Base-by-base conservation (phyloP, 2,888 invertebrate genomes). In the Sicus ferrugineus region DNA sequence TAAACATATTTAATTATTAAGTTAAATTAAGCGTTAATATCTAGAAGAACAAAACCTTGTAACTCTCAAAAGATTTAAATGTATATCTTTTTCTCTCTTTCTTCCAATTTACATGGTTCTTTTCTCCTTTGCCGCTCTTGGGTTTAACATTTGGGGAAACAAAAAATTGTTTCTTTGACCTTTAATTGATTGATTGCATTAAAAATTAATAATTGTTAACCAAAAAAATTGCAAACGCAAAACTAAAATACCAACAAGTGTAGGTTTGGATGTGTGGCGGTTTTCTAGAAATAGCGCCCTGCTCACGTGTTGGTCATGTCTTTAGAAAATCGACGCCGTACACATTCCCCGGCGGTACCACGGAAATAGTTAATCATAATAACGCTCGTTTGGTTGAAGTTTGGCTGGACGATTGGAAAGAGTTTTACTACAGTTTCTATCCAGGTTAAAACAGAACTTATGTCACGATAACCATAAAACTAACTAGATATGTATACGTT, bases 321-420 rank as follows among this genome's bases (percentile, higher is more conserved):
- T 97, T 97, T 90, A 93, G 97, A 86, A 96, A 96, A 89, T 94
- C 95, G 79, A 97, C 98, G 78, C 98, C 98, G 68, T 99, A 98
- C 88, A 94, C 96, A 79, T 97, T 98, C 90, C 98, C 98, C 69
- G 98, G 97, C 80, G 98, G 97, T 83, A 96, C 96, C 80, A 94
- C 94, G 87, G 93, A 93, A 83, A 96, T 98, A 84, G 98, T 98
- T 87, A 97, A 98, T 89, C 96, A 97, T 89, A 99, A 99, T 91
- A 97, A 97, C 88, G 96, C 97, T 85, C 91, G 98, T 79, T 93
- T 98, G 82, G 98, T 97, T 76, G 96, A 97, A 87, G 98, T 98
- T 81, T 99, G 98, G 98, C 92, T 99, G 88, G 98, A 98, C 89
- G 96, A 97, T 84, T 98, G 98, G 94, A 96, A 96, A 90, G 93